Evolutionary conservation across 1,140 invertebrate species (phyloP).

Genomic region (Druon quercuslanigerum): DNA sequence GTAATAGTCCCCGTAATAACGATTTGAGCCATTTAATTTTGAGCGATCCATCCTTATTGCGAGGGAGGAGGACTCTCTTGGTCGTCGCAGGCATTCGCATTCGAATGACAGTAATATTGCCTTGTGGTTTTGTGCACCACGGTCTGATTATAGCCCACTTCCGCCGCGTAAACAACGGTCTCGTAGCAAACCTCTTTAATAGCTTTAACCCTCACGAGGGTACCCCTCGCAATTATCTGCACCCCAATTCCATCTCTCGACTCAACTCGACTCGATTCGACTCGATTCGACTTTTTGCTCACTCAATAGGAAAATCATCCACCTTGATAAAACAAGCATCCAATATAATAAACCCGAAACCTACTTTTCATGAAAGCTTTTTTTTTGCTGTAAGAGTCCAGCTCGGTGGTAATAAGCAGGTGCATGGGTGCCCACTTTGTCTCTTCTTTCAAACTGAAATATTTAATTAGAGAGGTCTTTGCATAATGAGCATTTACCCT

Average conservation of each 20-base stretch:
- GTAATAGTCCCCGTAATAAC: slow-evolving; percentile 55
- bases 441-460: neutral
- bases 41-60: slow-evolving; percentile 45
- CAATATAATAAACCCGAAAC: neutral
- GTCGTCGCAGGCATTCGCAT: slow-evolving; percentile 46
- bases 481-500: too few species aligned
- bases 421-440: neutral
- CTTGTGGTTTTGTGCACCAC: slow-evolving; percentile 69
- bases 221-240: slow-evolving; percentile 44
- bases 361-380: too few species aligned
- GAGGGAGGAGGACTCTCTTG: slow-evolving; percentile 46
- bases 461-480: slow-evolving; percentile 7
- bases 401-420: neutral
- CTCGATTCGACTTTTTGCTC: slow-evolving; percentile 22
- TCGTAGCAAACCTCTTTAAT: slow-evolving; percentile 64
- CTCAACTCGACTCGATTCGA: neutral
- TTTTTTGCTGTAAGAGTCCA: too few species aligned
- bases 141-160: slow-evolving; percentile 71
- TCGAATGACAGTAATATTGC: slow-evolving; percentile 72
- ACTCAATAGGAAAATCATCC: slow-evolving; percentile 28
- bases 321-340: slow-evolving; percentile 26
- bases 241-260: slow-evolving; percentile 31
- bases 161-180: slow-evolving; percentile 70
- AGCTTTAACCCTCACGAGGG: slow-evolving; percentile 58
- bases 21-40: slow-evolving; percentile 67